A percentile compares a stretch with the other conserved stretches of the same genome.
Evolutionary conservation across 2,888 invertebrate species (phyloP).

Genomic region (Macrophya annulata): DNA sequence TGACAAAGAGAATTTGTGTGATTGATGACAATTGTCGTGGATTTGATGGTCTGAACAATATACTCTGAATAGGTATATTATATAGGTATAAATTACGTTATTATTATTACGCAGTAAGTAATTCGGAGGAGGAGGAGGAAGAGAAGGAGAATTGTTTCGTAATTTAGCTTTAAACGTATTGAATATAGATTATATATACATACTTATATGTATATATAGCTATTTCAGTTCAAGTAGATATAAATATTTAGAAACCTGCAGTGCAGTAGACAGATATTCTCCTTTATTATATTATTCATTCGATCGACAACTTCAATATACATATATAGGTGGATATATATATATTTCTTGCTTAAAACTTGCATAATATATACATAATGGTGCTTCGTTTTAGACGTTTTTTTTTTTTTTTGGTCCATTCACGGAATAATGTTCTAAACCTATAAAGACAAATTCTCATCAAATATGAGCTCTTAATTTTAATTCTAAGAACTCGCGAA

Average conservation of each 20-base stretch:
- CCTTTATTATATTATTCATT: neutral
- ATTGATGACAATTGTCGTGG: neutral
- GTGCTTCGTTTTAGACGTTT: no score
- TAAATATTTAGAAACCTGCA: slow-evolving; percentile 3
- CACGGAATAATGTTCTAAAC: no score
- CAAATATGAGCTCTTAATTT: no score
- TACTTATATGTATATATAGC: neutral
- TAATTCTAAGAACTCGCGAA: no score
- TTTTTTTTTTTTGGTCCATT: no score
- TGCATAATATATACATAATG: neutral
- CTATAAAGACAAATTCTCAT: no score
- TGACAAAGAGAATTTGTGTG: neutral
- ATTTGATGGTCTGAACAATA: neutral
- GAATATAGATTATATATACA: neutral
- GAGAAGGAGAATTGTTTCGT: neutral
- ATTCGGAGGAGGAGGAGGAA: neutral
- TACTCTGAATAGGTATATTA: neutral
- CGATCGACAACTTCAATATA: neutral
- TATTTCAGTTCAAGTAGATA: neutral
- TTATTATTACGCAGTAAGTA: neutral
- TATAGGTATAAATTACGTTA: neutral
- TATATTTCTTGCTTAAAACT: neutral
- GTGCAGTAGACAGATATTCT: neutral
- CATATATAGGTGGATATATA: neutral
- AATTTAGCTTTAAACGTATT: neutral